Percentiles rank a stretch among this genome's conserved stretches.
Evolutionary conservation across 2,888 invertebrate genomes (phyloP).

Genomic region (Glyphotaelius pellucidus): DNA sequence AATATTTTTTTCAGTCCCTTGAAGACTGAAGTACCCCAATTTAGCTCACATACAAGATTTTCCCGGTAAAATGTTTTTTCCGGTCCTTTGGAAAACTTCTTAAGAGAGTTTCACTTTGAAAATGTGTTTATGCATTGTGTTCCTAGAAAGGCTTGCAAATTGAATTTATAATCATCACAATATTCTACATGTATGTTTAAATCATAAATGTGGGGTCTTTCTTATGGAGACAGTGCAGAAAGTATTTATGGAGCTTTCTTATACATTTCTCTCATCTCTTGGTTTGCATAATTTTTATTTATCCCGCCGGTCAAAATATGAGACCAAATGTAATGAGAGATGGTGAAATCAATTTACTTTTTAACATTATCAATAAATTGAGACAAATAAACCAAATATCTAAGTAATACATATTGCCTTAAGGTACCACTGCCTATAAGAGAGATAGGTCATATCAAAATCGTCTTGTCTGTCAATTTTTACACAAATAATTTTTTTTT

Average conservation of each 20-base stretch:
- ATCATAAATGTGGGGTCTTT: not conserved
- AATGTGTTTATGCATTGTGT: not conserved
- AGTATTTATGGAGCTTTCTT: not conserved
- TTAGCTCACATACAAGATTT: too few species aligned
- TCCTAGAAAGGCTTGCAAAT: not conserved
- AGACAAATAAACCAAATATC: not conserved
- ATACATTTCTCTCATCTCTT: not conserved
- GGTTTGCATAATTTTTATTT: not conserved
- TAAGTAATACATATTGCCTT: not conserved
- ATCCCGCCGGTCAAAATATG: not conserved
- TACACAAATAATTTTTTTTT: too few species aligned
- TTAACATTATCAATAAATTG: not conserved
- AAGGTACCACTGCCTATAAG: not conserved
- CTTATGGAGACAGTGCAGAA: not conserved
- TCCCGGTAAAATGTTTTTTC: too few species aligned
- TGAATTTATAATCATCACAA: not conserved
- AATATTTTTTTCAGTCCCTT: too few species aligned
- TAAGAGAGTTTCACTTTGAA: not conserved
- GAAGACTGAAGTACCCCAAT: too few species aligned
- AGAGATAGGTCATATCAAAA: too few species aligned
- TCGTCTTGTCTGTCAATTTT: too few species aligned
- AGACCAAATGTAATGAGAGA: not conserved
- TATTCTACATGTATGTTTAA: not conserved
- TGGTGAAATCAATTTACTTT: not conserved
- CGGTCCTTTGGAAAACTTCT: too few species aligned